These are phyloP conservation scores for Caerostris darwini DNA, from an alignment of 1,140 invertebrate genomes.

Conservation along the genomic window DNA sequence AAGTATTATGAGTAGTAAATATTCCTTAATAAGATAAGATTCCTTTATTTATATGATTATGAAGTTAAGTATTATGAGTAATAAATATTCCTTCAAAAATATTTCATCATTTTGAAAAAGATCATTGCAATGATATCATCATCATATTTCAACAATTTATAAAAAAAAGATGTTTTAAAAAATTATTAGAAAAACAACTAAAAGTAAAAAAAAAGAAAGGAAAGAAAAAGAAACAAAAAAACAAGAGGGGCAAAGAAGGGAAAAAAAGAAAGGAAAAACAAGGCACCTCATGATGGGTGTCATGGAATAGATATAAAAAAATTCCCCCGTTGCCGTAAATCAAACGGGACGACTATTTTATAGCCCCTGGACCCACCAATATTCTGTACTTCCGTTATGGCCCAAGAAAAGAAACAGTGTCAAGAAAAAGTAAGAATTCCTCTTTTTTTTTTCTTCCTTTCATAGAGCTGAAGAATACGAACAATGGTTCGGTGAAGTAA, in stretches of 20 bases:
- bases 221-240: no score
- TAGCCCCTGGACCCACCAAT: conserved; percentile 69
- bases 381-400: conserved; percentile 68
- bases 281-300: conserved; percentile 55
- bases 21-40: no score
- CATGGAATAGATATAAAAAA: conserved; percentile 77
- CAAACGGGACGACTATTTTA: conserved; percentile 73
- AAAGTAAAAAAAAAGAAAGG: no score
- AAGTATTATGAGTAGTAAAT: no score
- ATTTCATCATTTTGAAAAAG: no score
- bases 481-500: conserved; percentile 67
- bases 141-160: no score
- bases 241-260: neutral
- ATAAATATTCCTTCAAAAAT: no score
- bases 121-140: no score
- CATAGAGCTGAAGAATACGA: conserved; percentile 55
- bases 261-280: conserved; percentile 11
- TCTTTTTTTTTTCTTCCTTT: conserved; percentile 24
- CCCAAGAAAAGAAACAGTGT: conserved; percentile 53
- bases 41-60: no score
- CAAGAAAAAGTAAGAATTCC: conserved; percentile 45
- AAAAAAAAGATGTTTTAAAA: no score
- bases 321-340: conserved; percentile 65
- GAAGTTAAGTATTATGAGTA: no score
- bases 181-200: no score